phyloP scores from a whole-genome alignment of 2,888 invertebrate genomes.

The Cantharis nigra region DNA sequence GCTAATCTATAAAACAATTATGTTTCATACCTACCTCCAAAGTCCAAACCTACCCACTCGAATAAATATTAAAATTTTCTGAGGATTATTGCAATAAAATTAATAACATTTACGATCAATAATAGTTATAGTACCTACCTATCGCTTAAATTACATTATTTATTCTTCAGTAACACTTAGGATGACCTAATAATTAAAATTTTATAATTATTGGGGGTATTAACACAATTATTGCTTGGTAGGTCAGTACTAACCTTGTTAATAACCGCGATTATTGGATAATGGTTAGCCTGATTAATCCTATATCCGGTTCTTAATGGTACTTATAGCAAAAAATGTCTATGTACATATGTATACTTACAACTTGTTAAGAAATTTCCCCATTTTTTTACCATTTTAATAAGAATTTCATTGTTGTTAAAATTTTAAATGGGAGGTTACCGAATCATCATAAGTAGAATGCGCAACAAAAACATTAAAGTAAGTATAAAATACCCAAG shows the following conservation, averaged over 20 bases:
- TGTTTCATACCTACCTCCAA: no score
- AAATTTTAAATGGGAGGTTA: background rate
- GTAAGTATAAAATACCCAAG: background rate
- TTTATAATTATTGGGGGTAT: background rate
- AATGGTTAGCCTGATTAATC: background rate
- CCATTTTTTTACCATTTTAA: background rate
- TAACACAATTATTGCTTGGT: background rate
- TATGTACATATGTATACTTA: background rate
- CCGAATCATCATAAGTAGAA: background rate
- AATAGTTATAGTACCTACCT: no score
- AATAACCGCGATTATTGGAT: background rate
- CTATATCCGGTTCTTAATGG: background rate
- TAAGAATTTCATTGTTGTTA: background rate
- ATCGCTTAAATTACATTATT: no score
- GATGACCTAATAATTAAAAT: background rate
- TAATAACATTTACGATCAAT: no score
- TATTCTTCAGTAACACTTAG: background rate
- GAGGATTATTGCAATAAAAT: no score
- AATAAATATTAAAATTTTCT: no score
- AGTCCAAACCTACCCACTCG: no score
- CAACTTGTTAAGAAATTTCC: background rate
- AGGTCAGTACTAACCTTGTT: background rate
- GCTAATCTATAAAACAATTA: no score
- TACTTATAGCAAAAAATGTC: background rate
- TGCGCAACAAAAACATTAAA: background rate